Conservation (phyloP, 2,888 invertebrate species). For the Azorinus chamasolen region DNA sequence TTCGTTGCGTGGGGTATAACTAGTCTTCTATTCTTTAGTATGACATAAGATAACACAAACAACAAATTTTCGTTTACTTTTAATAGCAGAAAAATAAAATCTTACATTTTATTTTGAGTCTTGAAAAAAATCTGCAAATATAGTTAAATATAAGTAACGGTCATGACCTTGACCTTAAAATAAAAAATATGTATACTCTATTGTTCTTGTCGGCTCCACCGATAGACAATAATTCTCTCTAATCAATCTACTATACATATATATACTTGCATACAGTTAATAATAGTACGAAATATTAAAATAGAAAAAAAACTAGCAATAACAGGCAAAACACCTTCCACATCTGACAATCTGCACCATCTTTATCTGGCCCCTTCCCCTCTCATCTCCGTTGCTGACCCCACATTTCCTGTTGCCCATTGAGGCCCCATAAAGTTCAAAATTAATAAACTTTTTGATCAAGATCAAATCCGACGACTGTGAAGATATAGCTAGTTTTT, state of each 20-base stretch:
- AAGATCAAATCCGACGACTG: too few species aligned
- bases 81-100: slow-evolving; percentile 84
- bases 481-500: too few species aligned
- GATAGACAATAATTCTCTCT: slow-evolving; percentile 12
- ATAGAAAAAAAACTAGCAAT: slow-evolving; percentile 58
- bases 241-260: slow-evolving; percentile 38
- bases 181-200: slow-evolving; percentile 72
- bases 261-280: slow-evolving; percentile 51
- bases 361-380: too few species aligned
- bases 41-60: background rate
- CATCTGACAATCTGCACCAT: too few species aligned
- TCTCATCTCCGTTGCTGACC: too few species aligned
- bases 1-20: too few species aligned
- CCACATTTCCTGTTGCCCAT: too few species aligned
- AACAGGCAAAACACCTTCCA: slow-evolving; percentile 21
- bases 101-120: slow-evolving; percentile 78
- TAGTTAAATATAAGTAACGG: slow-evolving; percentile 73
- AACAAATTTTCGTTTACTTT: slow-evolving; percentile 61
- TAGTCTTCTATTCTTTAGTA: too few species aligned
- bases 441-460: too few species aligned
- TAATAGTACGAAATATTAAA: slow-evolving; percentile 53
- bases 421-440: too few species aligned
- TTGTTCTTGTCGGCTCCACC: slow-evolving; percentile 48
- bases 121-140: slow-evolving; percentile 75
- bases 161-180: slow-evolving; percentile 72